A percentile compares a stretch with the other conserved stretches of the same genome.
Conservation (phyloP, 1,140 invertebrate genomes). For the Dinothrombium tinctorium region DNA sequence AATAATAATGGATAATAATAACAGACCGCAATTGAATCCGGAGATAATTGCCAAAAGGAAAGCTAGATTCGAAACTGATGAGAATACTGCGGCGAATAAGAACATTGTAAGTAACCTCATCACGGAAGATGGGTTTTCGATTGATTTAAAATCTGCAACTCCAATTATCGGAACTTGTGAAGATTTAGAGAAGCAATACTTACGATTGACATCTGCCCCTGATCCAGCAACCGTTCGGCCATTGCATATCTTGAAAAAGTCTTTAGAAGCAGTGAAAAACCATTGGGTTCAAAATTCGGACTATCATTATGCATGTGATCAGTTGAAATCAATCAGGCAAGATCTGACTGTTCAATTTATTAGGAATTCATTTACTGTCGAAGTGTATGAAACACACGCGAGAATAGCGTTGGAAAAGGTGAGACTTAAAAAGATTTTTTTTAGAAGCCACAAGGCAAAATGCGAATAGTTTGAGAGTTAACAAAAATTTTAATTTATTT, state of each 20-base stretch:
- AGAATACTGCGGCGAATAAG: conserved; percentile 2
- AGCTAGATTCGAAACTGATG: conserved; percentile 13
- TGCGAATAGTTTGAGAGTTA: background rate
- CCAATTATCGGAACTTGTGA: conserved; percentile 77
- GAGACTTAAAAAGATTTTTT: background rate
- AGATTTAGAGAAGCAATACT: conserved; percentile 79
- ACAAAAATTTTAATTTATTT: background rate
- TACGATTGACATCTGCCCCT: conserved; percentile 75
- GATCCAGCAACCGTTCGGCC: conserved; percentile 72
- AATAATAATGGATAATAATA: background rate
- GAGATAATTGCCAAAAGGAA: conserved; percentile 8
- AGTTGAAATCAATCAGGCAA: conserved; percentile 92
- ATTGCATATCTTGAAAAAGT: conserved; percentile 51
- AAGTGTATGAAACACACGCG: conserved; percentile 95
- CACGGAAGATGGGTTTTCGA: background rate
- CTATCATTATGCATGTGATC: conserved; percentile 89
- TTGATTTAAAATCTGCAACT: conserved; percentile 28
- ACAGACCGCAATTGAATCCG: conserved; percentile 1
- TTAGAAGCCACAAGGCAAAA: background rate
- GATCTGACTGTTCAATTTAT: conserved; percentile 95
- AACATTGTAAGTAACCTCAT: background rate
- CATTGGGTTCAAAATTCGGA: conserved; percentile 69
- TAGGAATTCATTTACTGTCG: conserved; percentile 70
- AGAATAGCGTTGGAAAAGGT: conserved; percentile 78
- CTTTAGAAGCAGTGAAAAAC: conserved; percentile 65